These are phyloP conservation scores for Drosophila pseudotalamancana DNA, from an alignment of 2,888 invertebrate species.

Conservation along the genomic window DNA sequence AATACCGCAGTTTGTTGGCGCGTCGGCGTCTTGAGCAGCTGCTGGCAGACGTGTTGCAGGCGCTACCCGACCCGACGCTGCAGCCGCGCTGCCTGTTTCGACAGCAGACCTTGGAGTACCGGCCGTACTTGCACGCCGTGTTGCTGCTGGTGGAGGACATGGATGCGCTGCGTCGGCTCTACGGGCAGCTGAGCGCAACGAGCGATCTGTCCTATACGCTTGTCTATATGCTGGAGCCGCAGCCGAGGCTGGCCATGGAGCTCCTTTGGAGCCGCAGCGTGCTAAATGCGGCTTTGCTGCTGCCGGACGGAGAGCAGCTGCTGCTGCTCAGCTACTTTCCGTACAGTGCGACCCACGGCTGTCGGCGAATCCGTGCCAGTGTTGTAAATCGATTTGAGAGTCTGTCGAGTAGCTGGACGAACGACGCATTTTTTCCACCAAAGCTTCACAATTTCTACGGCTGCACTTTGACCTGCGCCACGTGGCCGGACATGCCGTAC, in stretches of 20 bases:
- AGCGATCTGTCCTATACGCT: slow-evolving; percentile 62
- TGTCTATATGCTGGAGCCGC: slow-evolving; percentile 53
- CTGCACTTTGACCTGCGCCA: slow-evolving; percentile 75
- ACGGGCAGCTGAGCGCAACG: slow-evolving; percentile 45
- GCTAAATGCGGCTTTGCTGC: slow-evolving; percentile 57
- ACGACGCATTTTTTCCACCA: slow-evolving; percentile 44
- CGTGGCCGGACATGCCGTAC: slow-evolving; percentile 78
- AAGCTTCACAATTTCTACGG: slow-evolving; percentile 71
- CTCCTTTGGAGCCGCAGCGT: slow-evolving; percentile 65
- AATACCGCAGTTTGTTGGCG: slow-evolving; percentile 14
- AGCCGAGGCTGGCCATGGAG: slow-evolving; percentile 43
- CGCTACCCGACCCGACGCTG: slow-evolving; percentile 1
- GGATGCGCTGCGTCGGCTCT: slow-evolving; percentile 40
- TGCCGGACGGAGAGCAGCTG: slow-evolving; percentile 26
- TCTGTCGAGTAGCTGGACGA: slow-evolving; percentile 40
- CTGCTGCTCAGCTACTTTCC: slow-evolving; percentile 74
- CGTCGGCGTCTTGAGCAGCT: slow-evolving; percentile 32
- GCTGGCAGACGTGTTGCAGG: slow-evolving; percentile 27
- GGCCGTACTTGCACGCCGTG: slow-evolving; percentile 53
- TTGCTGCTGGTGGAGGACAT: slow-evolving; percentile 62
- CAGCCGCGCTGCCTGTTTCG: slow-evolving; percentile 26
- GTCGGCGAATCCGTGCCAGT: slow-evolving; percentile 51
- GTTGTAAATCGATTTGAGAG: slow-evolving; percentile 61
- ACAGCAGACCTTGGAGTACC: slow-evolving; percentile 41
- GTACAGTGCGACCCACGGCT: slow-evolving; percentile 45